Evolutionary conservation across 1,140 invertebrate genomes (phyloP), one percentile per base, ranked within the genome.

Genomic region (Cherax quadricarinatus): DNA sequence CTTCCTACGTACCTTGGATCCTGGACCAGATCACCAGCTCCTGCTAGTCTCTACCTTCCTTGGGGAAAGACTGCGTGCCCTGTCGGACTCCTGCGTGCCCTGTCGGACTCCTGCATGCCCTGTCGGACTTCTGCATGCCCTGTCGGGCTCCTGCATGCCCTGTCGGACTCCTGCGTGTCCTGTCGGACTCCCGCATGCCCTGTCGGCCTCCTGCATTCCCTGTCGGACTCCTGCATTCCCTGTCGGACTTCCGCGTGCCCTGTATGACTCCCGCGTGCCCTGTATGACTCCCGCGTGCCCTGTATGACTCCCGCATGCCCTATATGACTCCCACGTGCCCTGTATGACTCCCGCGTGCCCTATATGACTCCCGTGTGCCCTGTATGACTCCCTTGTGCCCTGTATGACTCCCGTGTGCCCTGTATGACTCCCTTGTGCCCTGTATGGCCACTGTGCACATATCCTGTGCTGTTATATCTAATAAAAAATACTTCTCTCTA

Each of bases 1-100:
- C 80, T 5, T n/a, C 7, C 80, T 82, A 53, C 49, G 80, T 60
- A 4, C 53, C 80, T 4, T 82, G 80, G 80, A 82, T 82, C 80
- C 49, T 53, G 10, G 80, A 60, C 5, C 18, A 82, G 49, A 18
- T 53, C 41, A 6, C 49, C 49, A 14, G 16, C 21, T 51, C 49
- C 49, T 82, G 80, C 49, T 82, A 30, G 9, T 30, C 70, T 75
- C n/a, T 9, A 5, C 70, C 24, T 24, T 14, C 66, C 10, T 5
- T 70, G 14, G 14, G 1, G 5, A 16, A 0, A 6, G 66, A 5
- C 14, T 21, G 14, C 66, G 14, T 12, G 66, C 21, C 66, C 21
- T 18, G 14, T 21, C 14, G 21, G 66, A 18, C 66, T 21, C 66
- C 66, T 41, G 21, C 62, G 5, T 14, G 62, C 1, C 62, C 62